These are phyloP conservation scores for Halcyon badia DNA, from an alignment of 2,797 vertebrate species.

Conservation along the genomic window DNA sequence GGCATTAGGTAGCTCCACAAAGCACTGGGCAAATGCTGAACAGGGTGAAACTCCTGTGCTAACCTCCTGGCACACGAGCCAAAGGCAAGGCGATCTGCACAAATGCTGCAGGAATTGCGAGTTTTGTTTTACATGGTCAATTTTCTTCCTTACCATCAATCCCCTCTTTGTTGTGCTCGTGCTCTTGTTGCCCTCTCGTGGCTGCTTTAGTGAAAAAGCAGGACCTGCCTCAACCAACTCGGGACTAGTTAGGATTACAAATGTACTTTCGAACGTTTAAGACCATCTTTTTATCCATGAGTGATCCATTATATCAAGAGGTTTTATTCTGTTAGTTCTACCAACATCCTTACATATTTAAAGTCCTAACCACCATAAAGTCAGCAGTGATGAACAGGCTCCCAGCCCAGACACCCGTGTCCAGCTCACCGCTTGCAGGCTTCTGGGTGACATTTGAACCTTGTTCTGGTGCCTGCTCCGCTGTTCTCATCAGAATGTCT, in stretches of 20 bases:
- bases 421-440: not conserved
- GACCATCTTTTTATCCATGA: not conserved
- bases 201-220: not conserved
- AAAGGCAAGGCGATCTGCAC: not conserved
- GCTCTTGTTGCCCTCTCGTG: conserved; percentile 71
- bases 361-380: not conserved
- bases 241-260: fast-evolving
- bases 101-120: not conserved
- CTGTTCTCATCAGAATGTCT: not conserved
- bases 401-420: not conserved
- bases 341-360: fast-evolving
- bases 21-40: not conserved
- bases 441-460: not conserved
- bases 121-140: fast-evolving
- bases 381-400: not conserved
- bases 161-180: not conserved
- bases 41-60: not conserved
- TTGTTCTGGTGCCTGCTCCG: not conserved
- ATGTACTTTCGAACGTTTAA: not conserved
- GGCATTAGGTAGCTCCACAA: not conserved
- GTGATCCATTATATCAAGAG: fast-evolving
- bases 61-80: not conserved
- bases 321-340: not conserved
- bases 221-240: fast-evolving
- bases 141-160: fast-evolving